These are phyloP conservation scores for Hybos culiciformis DNA, from an alignment of 2,888 invertebrate species.

Conservation along the genomic window DNA sequence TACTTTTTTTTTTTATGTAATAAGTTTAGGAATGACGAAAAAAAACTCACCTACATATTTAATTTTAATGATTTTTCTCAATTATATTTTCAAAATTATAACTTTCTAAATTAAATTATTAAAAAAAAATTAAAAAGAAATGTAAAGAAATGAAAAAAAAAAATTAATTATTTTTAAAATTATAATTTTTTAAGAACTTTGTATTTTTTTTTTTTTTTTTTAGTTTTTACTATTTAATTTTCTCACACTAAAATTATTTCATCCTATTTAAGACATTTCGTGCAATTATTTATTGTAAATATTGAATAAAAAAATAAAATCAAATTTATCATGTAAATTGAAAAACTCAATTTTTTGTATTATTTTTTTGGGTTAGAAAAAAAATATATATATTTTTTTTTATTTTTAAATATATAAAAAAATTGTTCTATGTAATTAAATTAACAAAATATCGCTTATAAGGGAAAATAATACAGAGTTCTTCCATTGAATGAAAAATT, in stretches of 20 bases:
- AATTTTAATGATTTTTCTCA: neutral
- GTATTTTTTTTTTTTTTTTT: neutral
- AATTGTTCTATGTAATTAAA: no score
- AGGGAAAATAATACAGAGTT: no score
- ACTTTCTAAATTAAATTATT: neutral
- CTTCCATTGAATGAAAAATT: no score
- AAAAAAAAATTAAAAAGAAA: neutral
- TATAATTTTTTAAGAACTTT: neutral
- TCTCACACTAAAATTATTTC: neutral
- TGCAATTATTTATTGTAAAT: conserved; percentile 3
- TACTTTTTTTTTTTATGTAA: no score
- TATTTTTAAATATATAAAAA: no score
- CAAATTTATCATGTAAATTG: no score
- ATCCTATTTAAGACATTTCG: conserved; percentile 1
- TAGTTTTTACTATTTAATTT: neutral
- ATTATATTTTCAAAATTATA: neutral
- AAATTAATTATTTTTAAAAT: neutral
- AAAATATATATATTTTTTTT: no score
- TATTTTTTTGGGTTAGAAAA: no score
- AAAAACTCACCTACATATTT: no score
- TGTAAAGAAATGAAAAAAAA: neutral
- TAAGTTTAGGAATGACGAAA: no score
- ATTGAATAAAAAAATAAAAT: no score
- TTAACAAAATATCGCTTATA: no score
- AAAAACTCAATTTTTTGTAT: neutral